Conservation (phyloP, 2,888 invertebrate species). For the Xestia c-nigrum region DNA sequence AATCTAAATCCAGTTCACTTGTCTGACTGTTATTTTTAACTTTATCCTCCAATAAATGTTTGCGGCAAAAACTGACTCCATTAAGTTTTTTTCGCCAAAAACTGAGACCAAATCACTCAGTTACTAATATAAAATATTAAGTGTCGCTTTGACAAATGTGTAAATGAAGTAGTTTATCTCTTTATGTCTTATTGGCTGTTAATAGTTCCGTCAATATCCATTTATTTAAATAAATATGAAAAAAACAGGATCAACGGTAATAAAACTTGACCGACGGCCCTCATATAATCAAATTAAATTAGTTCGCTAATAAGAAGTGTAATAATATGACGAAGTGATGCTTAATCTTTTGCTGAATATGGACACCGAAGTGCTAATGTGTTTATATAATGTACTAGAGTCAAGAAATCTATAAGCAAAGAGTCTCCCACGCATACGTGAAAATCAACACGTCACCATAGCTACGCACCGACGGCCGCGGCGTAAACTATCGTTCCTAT, state of each 20-base stretch:
- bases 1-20: slow-evolving; percentile 49
- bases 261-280: slow-evolving; percentile 56
- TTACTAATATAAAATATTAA: slow-evolving; percentile 64
- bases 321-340: slow-evolving; percentile 60
- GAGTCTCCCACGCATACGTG: slow-evolving; percentile 48
- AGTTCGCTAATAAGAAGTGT: slow-evolving; percentile 54
- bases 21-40: slow-evolving; percentile 27
- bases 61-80: slow-evolving; percentile 41
- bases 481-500: slow-evolving; percentile 48
- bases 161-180: slow-evolving; percentile 63
- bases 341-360: slow-evolving; percentile 57
- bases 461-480: slow-evolving; percentile 13
- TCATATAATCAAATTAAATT: slow-evolving; percentile 58
- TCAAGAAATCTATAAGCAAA: slow-evolving; percentile 52
- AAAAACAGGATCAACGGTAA: slow-evolving; percentile 62
- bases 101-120: slow-evolving; percentile 45
- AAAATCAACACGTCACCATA: slow-evolving; percentile 55
- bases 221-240: slow-evolving; percentile 63
- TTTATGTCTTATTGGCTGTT: slow-evolving; percentile 59
- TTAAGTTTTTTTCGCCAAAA: slow-evolving; percentile 47
- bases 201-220: slow-evolving; percentile 62
- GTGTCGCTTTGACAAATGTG: slow-evolving; percentile 68
- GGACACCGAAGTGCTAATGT: slow-evolving; percentile 61
- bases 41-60: slow-evolving; percentile 50
- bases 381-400: slow-evolving; percentile 54